Evolutionary conservation across 2,797 vertebrate genomes (phyloP).

Genomic region (Notamacropus eugenii): DNA sequence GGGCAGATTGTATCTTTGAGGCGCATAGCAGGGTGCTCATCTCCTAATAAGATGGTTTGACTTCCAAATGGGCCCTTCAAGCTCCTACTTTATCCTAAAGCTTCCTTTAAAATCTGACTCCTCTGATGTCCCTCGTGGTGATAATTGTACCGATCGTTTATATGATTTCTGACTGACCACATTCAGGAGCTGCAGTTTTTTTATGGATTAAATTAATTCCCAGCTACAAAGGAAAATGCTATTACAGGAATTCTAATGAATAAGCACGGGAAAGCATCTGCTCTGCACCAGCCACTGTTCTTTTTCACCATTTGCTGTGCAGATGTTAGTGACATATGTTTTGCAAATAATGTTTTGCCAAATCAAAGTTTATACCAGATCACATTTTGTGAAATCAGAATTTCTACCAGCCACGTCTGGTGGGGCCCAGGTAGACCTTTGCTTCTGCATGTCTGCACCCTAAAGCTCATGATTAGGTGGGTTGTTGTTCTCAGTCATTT

Average conservation of each 20-base stretch:
- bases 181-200: no score
- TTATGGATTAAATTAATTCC: neutral
- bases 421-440: no score
- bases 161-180: no score
- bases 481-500: no score
- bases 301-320: neutral
- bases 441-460: no score
- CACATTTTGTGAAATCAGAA: neutral
- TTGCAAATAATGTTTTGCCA: neutral
- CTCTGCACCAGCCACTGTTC: no score
- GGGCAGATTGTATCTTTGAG: no score
- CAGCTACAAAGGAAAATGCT: neutral
- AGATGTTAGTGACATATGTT: neutral
- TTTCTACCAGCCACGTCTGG: fast-evolving
- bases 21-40: neutral
- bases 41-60: no score
- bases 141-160: neutral
- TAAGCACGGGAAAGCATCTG: no score
- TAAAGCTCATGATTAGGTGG: no score
- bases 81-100: no score
- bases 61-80: neutral
- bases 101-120: no score
- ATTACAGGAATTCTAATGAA: neutral
- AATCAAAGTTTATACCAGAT: neutral
- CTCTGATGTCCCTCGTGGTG: fast-evolving